phyloP scores from a whole-genome alignment of 2,888 invertebrate species.

The Dorcus parallelipipedus region DNA sequence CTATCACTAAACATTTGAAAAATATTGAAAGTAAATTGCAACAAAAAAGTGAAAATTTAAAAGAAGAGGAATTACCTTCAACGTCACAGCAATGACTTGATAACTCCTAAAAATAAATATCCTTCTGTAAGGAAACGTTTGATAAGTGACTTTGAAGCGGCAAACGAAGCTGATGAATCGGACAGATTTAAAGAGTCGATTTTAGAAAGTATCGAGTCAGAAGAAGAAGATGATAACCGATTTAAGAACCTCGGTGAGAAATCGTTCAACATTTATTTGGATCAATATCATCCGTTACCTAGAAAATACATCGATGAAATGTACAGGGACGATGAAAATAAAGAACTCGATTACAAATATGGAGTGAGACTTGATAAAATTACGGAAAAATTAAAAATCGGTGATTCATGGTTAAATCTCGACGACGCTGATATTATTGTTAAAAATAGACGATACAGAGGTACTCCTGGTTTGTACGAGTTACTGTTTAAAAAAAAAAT shows the following conservation, averaged over 20 bases:
- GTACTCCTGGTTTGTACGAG: too few species aligned
- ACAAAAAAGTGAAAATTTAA: background rate
- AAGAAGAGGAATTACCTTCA: background rate
- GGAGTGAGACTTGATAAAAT: slow-evolving; percentile 15
- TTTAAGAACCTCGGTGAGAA: background rate
- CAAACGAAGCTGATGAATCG: background rate
- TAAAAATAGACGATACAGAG: too few species aligned
- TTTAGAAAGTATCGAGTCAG: background rate
- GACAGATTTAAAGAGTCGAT: background rate
- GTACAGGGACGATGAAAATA: slow-evolving; percentile 6
- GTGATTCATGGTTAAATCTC: background rate
- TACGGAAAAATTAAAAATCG: background rate
- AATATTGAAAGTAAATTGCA: too few species aligned
- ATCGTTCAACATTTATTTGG: background rate
- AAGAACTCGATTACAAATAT: slow-evolving; percentile 20
- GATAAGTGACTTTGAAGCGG: background rate
- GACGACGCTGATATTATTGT: too few species aligned
- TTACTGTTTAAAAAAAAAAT: too few species aligned
- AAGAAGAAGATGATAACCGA: slow-evolving; percentile 6
- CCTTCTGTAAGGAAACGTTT: background rate
- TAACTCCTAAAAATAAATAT: too few species aligned
- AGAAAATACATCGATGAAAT: slow-evolving; percentile 12
- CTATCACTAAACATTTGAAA: background rate
- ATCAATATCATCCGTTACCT: slow-evolving; percentile 17
- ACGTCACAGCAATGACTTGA: background rate